Evolutionary conservation across 2,888 invertebrate genomes (phyloP).

Genomic region (Osedax frankpressi): DNA sequence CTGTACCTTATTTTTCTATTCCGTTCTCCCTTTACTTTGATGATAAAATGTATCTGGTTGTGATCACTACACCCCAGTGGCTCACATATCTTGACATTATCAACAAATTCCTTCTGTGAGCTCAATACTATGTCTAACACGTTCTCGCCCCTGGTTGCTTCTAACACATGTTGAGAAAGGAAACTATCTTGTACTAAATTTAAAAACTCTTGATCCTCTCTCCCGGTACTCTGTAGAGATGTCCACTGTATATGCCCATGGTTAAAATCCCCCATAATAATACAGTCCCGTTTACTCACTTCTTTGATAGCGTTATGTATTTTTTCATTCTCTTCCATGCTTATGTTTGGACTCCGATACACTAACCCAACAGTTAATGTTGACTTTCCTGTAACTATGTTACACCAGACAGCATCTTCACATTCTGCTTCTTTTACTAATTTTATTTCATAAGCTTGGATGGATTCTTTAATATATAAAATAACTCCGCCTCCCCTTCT

Average conservation of each 20-base stretch:
- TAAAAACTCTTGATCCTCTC: background rate
- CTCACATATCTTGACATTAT: no score
- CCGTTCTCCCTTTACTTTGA: no score
- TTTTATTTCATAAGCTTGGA: background rate
- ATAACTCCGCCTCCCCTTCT: background rate
- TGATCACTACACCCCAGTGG: no score
- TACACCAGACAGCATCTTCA: background rate
- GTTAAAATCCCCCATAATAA: background rate
- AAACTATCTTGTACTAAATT: background rate
- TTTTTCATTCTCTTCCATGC: background rate
- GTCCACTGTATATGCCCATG: background rate
- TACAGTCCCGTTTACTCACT: background rate
- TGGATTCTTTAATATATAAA: background rate
- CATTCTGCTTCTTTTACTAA: background rate
- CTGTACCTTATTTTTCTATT: background rate
- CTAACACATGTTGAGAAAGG: background rate
- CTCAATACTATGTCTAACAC: no score
- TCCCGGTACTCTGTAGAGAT: background rate
- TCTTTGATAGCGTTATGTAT: background rate
- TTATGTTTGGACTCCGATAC: background rate
- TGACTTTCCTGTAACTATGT: background rate
- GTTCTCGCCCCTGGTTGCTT: background rate
- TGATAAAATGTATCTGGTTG: no score
- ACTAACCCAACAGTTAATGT: background rate
- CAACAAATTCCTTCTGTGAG: no score